phyloP scores from a whole-genome alignment of 2,888 invertebrate genomes.

The Trissoscelio sp. region DNA sequence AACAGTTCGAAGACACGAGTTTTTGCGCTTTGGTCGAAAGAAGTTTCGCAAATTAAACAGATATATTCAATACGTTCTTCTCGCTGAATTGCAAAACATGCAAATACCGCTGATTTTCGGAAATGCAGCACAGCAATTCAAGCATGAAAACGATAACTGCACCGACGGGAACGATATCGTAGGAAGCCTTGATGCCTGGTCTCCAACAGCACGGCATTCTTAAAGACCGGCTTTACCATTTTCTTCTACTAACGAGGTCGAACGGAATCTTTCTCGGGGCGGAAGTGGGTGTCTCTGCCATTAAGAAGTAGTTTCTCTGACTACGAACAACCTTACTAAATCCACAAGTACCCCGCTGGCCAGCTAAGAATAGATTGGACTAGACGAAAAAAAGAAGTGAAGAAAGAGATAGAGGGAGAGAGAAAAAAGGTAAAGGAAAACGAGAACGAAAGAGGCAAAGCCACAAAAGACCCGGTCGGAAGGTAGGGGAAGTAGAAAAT shows the following conservation, averaged over 20 bases:
- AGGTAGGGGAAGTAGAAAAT: slow-evolving; percentile 24
- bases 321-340: slow-evolving; percentile 70
- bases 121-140: slow-evolving; percentile 24
- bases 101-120: slow-evolving; percentile 44
- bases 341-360: slow-evolving; percentile 65
- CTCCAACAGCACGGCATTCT: slow-evolving; percentile 58
- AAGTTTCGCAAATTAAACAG: background rate
- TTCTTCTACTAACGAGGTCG: slow-evolving; percentile 65
- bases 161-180: slow-evolving; percentile 47
- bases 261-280: slow-evolving; percentile 64
- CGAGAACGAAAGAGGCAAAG: slow-evolving; percentile 18
- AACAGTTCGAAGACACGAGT: background rate
- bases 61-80: background rate
- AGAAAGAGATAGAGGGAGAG: slow-evolving; percentile 14
- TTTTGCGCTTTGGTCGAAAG: background rate
- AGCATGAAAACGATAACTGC: slow-evolving; percentile 51
- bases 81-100: slow-evolving; percentile 27
- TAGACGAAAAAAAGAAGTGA: slow-evolving; percentile 38
- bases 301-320: slow-evolving; percentile 70
- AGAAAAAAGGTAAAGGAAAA: slow-evolving; percentile 8
- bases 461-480: slow-evolving; percentile 1
- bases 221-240: slow-evolving; percentile 65
- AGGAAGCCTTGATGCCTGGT: slow-evolving; percentile 32
- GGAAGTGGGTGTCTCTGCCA: slow-evolving; percentile 67
- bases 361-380: slow-evolving; percentile 64